phyloP scores from a whole-genome alignment of 2,888 invertebrate species.

The Mimas tiliae region DNA sequence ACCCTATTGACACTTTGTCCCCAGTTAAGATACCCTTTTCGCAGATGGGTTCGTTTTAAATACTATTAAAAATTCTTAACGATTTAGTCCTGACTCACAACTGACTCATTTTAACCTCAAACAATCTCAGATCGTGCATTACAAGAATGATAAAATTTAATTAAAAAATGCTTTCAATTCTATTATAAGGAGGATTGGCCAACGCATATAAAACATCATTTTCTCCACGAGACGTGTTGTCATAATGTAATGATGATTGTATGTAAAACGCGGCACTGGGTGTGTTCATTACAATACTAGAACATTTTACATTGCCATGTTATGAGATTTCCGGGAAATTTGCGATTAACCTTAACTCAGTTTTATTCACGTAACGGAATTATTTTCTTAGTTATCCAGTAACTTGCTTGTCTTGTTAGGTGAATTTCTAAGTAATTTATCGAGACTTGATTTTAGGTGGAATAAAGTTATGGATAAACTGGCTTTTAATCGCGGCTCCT shows the following conservation, averaged over 20 bases:
- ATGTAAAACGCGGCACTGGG: constrained; percentile 49
- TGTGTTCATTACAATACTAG: constrained; percentile 39
- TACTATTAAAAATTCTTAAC: neutral
- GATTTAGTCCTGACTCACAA: neutral
- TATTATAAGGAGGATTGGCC: constrained; percentile 2
- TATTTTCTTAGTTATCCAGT: neutral
- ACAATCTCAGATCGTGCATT: neutral
- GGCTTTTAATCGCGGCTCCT: too few relatives aligned
- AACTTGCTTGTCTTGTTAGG: neutral
- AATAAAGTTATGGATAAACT: neutral
- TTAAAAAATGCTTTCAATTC: constrained; percentile 5
- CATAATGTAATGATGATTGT: constrained; percentile 54
- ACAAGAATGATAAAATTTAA: neutral
- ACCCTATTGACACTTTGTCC: too few relatives aligned
- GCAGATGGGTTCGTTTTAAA: neutral
- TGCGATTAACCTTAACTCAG: neutral
- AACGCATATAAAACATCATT: constrained; percentile 15
- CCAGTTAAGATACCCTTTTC: too few relatives aligned
- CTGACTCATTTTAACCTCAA: neutral
- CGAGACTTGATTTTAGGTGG: neutral
- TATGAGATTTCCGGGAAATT: neutral
- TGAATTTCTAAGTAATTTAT: neutral
- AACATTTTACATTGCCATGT: constrained; percentile 8
- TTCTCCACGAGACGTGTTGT: constrained; percentile 31
- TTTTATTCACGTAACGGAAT: neutral